Evolutionary conservation across 2,113 vertebrate genomes (phyloP).

Genomic region (Arenaria interpres): DNA sequence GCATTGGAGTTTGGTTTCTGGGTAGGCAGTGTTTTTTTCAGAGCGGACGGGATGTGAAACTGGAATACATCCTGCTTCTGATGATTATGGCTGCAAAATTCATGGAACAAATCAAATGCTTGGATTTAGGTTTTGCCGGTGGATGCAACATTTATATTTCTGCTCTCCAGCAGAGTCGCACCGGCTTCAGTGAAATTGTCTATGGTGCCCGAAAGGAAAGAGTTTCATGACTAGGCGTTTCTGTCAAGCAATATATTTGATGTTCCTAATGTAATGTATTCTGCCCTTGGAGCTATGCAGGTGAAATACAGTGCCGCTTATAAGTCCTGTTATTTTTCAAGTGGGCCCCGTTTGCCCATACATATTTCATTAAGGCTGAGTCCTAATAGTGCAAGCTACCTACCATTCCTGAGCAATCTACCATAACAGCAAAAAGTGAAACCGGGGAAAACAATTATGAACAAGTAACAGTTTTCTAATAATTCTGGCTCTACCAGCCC

Average conservation of each 20-base stretch:
- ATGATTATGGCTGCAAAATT: not conserved
- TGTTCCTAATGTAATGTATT: not conserved
- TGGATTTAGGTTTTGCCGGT: not conserved
- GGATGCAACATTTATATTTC: not conserved
- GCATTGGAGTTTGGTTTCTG: not conserved
- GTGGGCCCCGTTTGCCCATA: not conserved
- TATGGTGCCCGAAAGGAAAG: not conserved
- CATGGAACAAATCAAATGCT: not conserved
- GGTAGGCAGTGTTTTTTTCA: not conserved
- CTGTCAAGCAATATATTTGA: not conserved
- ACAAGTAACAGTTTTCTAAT: not conserved
- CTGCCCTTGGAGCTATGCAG: not conserved
- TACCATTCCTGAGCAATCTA: conserved; percentile 41
- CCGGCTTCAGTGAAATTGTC: not conserved
- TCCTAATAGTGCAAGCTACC: conserved; percentile 53
- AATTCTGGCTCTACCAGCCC: not conserved
- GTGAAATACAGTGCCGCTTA: not conserved
- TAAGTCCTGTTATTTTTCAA: conserved; percentile 20
- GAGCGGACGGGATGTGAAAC: not conserved
- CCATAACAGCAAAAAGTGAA: not conserved
- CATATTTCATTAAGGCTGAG: conserved; percentile 55
- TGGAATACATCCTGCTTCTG: not conserved
- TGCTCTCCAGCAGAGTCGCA: not conserved
- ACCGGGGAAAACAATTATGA: not conserved
- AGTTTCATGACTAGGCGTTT: not conserved